Conservation (phyloP, 2,113 vertebrate genomes). For the Mirza zaza region DNA sequence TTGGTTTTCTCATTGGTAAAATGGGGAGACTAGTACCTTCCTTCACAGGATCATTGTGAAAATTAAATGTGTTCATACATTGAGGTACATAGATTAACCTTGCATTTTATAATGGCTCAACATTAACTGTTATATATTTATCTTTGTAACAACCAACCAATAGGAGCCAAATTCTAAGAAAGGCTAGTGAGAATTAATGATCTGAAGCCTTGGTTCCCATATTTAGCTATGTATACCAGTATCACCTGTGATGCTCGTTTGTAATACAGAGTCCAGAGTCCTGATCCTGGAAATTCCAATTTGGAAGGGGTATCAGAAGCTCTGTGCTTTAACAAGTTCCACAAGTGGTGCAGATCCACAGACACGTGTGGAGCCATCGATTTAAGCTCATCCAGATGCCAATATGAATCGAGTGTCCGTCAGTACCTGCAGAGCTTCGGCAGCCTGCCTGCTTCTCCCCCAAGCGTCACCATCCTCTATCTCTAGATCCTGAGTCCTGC, state of each 20-base stretch:
- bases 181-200: background rate
- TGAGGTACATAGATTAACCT: background rate
- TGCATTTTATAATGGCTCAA: background rate
- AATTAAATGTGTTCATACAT: background rate
- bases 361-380: background rate
- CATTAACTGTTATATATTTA: background rate
- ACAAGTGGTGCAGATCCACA: background rate
- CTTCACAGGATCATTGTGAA: background rate
- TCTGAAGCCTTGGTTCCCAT: background rate
- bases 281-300: background rate
- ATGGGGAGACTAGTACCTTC: background rate
- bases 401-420: background rate
- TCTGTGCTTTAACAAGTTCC: background rate
- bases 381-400: background rate
- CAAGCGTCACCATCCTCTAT: background rate
- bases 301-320: background rate
- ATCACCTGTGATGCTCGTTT: background rate
- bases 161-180: constrained; percentile 37
- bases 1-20: constrained; percentile 37
- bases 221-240: background rate
- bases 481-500: background rate
- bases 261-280: background rate
- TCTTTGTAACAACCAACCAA: background rate
- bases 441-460: background rate
- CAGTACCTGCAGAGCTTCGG: background rate